Base-by-base conservation (phyloP, 1,140 invertebrate species). In the Drosophila bipectinata region DNA sequence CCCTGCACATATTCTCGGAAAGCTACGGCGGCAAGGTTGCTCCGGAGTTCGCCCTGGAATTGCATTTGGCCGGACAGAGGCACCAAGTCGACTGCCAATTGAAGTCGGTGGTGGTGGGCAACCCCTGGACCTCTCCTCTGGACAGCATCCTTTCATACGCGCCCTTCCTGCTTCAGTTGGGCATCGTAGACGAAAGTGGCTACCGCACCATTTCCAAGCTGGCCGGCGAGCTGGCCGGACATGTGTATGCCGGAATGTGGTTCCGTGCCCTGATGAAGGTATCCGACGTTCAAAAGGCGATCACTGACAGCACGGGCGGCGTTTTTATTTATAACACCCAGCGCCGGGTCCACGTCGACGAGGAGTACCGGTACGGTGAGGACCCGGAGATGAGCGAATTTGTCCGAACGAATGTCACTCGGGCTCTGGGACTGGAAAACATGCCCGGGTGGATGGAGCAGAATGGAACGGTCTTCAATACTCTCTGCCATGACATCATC, bases 21-120 rank as follows among this genome's bases (percentile, higher is more conserved):
- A 97, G 96, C 1, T 98, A 98, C 92, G 97, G 97, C 32, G 97
- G 97, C 1, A 98, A 98, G 93, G 98, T 98, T 96, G 95, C 96
- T 1, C 94, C 96, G 8, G 96, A 97, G 76, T 97, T 98, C 82
- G 96, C 94, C 1, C 68, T 90, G 26, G 81, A 92, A 53, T 62
- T 90, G 34, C 75, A 84, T 59, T 76, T 96, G 94, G 95, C 95
- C 39, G 94, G 95, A 71, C 71, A 93, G 67, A 87, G 81, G 0
- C 94, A 94, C 3, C 92, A 92, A 32, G 93, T 98, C 1, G 92
- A 93, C 4, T 95, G 95, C 45, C 96, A 96, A 58, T 94, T 98
- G 45, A 93, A 93, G 78, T 97, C 97, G 2, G 94, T 98, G 9
- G 96, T 94, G 1, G 93, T 98, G 79, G 97, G 97, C 6, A 97